phyloP scores from a whole-genome alignment of 2,888 invertebrate species.

The Cyrtodaria siliqua region DNA sequence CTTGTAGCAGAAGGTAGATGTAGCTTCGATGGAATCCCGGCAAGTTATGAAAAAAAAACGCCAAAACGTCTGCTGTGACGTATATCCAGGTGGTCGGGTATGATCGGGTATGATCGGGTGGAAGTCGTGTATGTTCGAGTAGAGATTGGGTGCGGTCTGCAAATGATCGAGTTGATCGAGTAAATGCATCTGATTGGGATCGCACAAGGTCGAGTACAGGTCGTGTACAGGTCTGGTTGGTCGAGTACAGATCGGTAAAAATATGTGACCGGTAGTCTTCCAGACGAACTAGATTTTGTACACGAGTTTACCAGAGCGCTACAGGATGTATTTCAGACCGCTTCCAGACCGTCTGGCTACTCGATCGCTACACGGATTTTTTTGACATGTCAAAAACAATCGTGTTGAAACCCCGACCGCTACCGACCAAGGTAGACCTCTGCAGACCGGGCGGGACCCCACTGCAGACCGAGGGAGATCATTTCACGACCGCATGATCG shows the following conservation, averaged over 20 bases:
- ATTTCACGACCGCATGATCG: conserved; percentile 13
- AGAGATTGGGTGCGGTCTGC: conserved; percentile 6
- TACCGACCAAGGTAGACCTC: conserved; percentile 13
- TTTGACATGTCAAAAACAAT: conserved; percentile 9
- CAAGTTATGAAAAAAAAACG: too few relatives aligned
- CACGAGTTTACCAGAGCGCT: conserved; percentile 9
- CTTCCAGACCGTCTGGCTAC: conserved; percentile 11
- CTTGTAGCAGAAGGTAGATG: too few relatives aligned
- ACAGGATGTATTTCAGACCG: conserved; percentile 3
- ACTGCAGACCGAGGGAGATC: conserved; percentile 14
- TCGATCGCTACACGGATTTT: conserved; percentile 10
- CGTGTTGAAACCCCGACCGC: conserved; percentile 19
- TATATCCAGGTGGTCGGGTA: background rate
- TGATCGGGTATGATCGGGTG: background rate
- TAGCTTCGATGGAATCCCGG: too few relatives aligned
- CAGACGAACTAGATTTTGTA: conserved; percentile 11
- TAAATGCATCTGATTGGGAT: conserved; percentile 12
- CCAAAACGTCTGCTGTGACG: too few relatives aligned
- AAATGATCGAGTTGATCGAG: conserved; percentile 20
- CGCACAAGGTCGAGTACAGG: background rate
- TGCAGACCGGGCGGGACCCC: background rate
- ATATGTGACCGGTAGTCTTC: conserved; percentile 10
- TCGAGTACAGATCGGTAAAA: conserved; percentile 6
- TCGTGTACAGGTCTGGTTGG: background rate
- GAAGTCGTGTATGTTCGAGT: conserved; percentile 15